phyloP scores from a whole-genome alignment of 2,888 invertebrate species.

The Anthrax anthrax region DNA sequence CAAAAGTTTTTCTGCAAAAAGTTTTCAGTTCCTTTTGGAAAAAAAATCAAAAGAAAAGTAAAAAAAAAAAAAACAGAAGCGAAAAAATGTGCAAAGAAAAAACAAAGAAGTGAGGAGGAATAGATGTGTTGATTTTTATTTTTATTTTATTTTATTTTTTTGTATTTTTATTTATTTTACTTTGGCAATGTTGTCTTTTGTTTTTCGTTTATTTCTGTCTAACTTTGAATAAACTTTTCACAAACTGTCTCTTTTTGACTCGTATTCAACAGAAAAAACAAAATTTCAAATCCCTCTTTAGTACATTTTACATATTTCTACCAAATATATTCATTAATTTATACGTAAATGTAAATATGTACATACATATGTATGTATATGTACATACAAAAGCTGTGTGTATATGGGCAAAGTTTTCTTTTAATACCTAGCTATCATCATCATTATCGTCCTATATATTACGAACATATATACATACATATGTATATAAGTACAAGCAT shows the following conservation, averaged over 20 bases:
- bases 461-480: neutral
- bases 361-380: no score
- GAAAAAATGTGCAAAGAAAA: neutral
- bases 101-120: neutral
- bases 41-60: no score
- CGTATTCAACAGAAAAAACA: neutral
- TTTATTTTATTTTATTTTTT: no score
- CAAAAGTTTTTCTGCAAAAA: constrained; percentile 5
- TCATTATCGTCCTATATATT: neutral
- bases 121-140: neutral
- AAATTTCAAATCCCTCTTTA: no score
- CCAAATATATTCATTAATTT: no score
- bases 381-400: no score
- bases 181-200: neutral
- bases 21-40: neutral
- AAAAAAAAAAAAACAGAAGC: neutral
- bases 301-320: no score
- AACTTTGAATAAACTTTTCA: neutral
- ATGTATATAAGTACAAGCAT: no score
- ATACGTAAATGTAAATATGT: no score
- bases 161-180: neutral
- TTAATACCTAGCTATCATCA: neutral
- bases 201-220: neutral
- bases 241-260: neutral
- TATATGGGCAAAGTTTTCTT: neutral